Conservation (phyloP, 2,888 invertebrate species). For the Crepidodera aurea region DNA sequence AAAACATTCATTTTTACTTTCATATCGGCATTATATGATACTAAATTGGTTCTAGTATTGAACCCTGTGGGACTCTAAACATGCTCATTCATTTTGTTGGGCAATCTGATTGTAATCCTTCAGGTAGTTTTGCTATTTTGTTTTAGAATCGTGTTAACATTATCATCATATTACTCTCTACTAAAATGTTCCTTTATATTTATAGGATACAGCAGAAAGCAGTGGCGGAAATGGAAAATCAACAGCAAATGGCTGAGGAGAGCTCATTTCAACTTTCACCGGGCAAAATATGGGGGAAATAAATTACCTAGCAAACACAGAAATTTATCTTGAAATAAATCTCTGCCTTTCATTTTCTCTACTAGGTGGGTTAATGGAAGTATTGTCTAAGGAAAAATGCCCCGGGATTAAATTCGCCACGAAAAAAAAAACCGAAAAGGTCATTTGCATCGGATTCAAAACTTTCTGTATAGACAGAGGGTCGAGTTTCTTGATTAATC, state of each 20-base stretch:
- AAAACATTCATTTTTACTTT: too few relatives aligned
- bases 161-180: slow-evolving; percentile 1
- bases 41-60: too few relatives aligned
- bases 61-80: too few relatives aligned
- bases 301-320: slow-evolving; percentile 23
- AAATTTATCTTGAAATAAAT: slow-evolving; percentile 20
- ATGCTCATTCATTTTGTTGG: too few relatives aligned
- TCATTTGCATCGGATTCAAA: too few relatives aligned
- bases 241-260: slow-evolving; percentile 32
- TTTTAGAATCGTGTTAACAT: neutral
- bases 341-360: slow-evolving; percentile 18
- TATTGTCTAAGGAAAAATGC: slow-evolving; percentile 18
- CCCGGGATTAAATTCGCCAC: slow-evolving; percentile 4
- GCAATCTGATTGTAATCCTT: too few relatives aligned
- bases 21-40: too few relatives aligned
- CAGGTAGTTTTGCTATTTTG: too few relatives aligned
- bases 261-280: slow-evolving; percentile 25
- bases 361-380: slow-evolving; percentile 17
- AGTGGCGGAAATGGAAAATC: slow-evolving; percentile 27
- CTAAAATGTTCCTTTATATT: slow-evolving; percentile 21
- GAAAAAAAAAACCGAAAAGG: neutral
- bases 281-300: slow-evolving; percentile 20
- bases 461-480: too few relatives aligned
- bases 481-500: too few relatives aligned
- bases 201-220: slow-evolving; percentile 14